Evolutionary conservation across 1,140 invertebrate genomes (phyloP).

Genomic region (Drosophila bocki): DNA sequence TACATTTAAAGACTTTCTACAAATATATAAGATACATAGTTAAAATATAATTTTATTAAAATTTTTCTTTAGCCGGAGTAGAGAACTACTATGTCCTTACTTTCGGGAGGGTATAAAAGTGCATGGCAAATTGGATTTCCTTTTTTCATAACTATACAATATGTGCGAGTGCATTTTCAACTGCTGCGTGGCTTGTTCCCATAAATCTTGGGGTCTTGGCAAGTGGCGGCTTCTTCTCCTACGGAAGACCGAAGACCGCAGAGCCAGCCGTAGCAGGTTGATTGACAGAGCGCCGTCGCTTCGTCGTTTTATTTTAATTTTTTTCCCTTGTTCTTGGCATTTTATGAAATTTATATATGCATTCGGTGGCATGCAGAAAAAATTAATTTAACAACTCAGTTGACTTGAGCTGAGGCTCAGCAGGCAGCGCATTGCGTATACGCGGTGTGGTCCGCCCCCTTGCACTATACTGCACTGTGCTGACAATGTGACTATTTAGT

Average conservation of each 20-base stretch:
- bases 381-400: constrained; percentile 84
- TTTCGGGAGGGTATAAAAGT: constrained; percentile 14
- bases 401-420: constrained; percentile 75
- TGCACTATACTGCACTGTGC: not conserved
- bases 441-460: constrained; percentile 43
- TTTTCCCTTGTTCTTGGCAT: constrained; percentile 25
- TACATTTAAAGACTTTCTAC: no score
- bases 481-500: constrained; percentile 21
- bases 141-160: constrained; percentile 48
- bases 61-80: no score
- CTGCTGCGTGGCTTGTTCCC: constrained; percentile 41
- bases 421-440: constrained; percentile 65
- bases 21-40: no score
- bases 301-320: constrained; percentile 27
- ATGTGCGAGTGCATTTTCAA: constrained; percentile 52
- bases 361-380: constrained; percentile 68
- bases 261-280: constrained; percentile 31
- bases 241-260: constrained; percentile 13
- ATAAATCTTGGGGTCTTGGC: constrained; percentile 77
- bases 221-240: constrained; percentile 39
- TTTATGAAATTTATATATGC: constrained; percentile 48
- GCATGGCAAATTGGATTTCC: constrained; percentile 76
- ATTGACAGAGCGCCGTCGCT: constrained; percentile 64
- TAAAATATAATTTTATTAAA: no score
- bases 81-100: no score